These are phyloP conservation scores for Monopis laevigella DNA, from an alignment of 2,888 invertebrate genomes.

Conservation along the genomic window DNA sequence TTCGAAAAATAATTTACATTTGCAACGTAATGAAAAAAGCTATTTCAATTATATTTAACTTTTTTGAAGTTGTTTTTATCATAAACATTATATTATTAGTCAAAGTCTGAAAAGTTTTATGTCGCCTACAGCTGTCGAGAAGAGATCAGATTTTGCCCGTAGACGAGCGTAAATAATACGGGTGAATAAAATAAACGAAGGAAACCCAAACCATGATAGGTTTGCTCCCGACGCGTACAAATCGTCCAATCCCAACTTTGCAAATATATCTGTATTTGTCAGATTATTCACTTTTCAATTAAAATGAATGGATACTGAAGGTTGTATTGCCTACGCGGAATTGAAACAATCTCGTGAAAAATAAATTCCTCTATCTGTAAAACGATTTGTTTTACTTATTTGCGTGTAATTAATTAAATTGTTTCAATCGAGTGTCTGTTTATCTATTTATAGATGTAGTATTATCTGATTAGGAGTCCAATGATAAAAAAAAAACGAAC, in stretches of 20 bases:
- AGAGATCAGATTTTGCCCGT: neutral
- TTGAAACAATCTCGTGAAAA: too few species aligned
- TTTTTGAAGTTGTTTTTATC: slow-evolving; percentile 6
- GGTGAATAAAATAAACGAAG: slow-evolving; percentile 4
- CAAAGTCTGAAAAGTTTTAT: slow-evolving; percentile 3
- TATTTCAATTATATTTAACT: slow-evolving; percentile 2
- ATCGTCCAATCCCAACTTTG: slow-evolving; percentile 1
- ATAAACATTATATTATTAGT: neutral
- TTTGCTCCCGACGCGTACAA: slow-evolving; percentile 9
- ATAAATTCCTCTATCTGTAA: too few species aligned
- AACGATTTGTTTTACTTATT: too few species aligned
- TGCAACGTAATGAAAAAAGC: slow-evolving; percentile 4
- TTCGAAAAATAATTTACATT: slow-evolving; percentile 3
- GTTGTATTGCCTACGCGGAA: too few species aligned
- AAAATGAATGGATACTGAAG: too few species aligned
- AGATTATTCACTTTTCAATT: too few species aligned
- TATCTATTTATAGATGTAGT: too few species aligned
- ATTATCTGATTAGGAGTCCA: too few species aligned
- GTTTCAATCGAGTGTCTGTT: too few species aligned
- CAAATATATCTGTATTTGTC: too few species aligned
- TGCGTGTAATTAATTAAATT: too few species aligned
- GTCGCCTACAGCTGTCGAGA: slow-evolving; percentile 5
- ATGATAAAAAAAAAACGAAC: too few species aligned
- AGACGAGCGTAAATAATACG: slow-evolving; percentile 1
- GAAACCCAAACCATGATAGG: slow-evolving; percentile 1